phyloP scores from a whole-genome alignment of 2,113 vertebrate species.

The Coturnix japonica region DNA sequence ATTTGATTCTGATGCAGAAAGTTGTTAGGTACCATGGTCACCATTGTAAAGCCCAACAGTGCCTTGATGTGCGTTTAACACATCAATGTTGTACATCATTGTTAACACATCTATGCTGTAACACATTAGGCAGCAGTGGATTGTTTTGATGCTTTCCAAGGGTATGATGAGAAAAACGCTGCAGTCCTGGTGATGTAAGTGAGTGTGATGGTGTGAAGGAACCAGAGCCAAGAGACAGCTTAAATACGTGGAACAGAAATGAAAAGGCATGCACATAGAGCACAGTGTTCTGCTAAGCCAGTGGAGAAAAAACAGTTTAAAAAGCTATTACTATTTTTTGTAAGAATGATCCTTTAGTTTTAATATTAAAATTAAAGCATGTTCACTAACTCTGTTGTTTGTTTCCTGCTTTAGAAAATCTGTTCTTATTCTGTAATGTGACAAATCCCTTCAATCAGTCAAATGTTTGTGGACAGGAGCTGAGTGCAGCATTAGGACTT shows the following conservation, averaged over 20 bases:
- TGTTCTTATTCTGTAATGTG: neutral
- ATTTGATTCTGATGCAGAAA: neutral
- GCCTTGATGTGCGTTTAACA: neutral
- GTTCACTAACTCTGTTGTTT: neutral
- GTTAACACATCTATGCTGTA: neutral
- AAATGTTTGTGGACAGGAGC: neutral
- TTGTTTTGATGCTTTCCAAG: neutral
- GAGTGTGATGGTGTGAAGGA: neutral
- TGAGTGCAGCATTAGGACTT: neutral
- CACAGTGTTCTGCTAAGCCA: neutral
- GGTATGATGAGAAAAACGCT: neutral
- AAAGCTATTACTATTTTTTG: neutral
- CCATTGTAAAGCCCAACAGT: neutral
- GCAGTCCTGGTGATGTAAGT: neutral
- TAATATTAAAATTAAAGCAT: conserved; percentile 52
- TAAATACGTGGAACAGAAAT: neutral
- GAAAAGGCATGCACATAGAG: neutral
- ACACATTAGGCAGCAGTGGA: rapidly evolving
- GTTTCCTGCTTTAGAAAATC: neutral
- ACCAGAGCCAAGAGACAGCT: neutral
- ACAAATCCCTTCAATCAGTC: neutral
- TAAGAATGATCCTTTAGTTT: conserved; percentile 32
- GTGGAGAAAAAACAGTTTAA: neutral
- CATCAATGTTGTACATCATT: too few species aligned
- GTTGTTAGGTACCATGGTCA: neutral